Evolutionary conservation across 1,140 invertebrate species (phyloP).

Genomic region (Caenorhabditis inopinata): DNA sequence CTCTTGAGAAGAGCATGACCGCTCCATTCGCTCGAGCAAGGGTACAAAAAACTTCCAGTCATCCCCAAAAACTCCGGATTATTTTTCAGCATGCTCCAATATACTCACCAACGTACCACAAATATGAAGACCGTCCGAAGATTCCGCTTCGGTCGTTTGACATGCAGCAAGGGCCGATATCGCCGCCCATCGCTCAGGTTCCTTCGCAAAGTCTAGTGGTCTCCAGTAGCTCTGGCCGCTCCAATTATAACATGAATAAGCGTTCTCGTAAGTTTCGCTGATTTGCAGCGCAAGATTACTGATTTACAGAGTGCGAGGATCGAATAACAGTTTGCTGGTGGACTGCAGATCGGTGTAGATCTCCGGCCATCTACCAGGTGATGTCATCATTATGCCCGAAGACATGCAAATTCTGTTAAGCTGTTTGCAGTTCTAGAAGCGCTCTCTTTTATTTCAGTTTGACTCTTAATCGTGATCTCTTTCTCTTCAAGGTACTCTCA

Average conservation of each 20-base stretch:
- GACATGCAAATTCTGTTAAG: slow-evolving; percentile 60
- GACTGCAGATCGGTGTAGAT: slow-evolving; percentile 64
- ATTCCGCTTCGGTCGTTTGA: slow-evolving; percentile 15
- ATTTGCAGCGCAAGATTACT: background rate
- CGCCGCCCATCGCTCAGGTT: background rate
- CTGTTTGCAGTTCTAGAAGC: background rate
- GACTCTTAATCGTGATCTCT: slow-evolving; percentile 2
- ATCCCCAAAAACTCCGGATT: background rate
- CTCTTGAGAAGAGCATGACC: slow-evolving; percentile 29
- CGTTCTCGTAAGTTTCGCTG: background rate
- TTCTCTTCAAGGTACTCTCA: slow-evolving; percentile 21
- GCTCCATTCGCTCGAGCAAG: slow-evolving; percentile 53
- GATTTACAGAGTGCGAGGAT: slow-evolving; percentile 57
- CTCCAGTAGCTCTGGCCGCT: background rate
- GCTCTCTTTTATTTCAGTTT: background rate
- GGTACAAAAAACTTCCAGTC: background rate
- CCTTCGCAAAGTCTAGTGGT: slow-evolving; percentile 11
- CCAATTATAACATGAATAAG: background rate
- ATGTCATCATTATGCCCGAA: slow-evolving; percentile 63
- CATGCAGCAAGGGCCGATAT: background rate
- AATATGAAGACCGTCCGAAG: slow-evolving; percentile 41
- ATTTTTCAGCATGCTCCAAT: slow-evolving; percentile 33
- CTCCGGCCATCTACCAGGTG: slow-evolving; percentile 62
- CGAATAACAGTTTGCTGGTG: slow-evolving; percentile 65
- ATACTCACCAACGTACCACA: slow-evolving; percentile 32